These are phyloP conservation scores for Vanessa cardui DNA, from an alignment of 2,888 invertebrate species.

Conservation along the genomic window DNA sequence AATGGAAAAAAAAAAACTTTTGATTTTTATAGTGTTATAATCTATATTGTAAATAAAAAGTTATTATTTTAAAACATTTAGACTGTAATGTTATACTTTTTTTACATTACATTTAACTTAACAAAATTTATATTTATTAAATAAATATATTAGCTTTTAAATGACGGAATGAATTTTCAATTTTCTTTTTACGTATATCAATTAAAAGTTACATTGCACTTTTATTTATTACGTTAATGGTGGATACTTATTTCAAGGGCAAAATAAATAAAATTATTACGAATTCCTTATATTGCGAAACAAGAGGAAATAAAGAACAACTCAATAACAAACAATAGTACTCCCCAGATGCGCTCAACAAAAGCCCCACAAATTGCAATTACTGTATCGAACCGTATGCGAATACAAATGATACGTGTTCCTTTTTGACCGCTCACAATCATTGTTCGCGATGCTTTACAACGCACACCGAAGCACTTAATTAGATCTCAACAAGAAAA, in stretches of 20 bases:
- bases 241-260: background rate
- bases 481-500: constrained; percentile 49
- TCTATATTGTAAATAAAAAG: too few relatives aligned
- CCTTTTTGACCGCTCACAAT: constrained; percentile 42
- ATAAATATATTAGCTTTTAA: too few relatives aligned
- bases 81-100: too few relatives aligned
- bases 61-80: too few relatives aligned
- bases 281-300: constrained; percentile 6
- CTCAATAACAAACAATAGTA: constrained; percentile 37
- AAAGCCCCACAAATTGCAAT: constrained; percentile 40
- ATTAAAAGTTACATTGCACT: too few relatives aligned
- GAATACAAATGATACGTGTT: constrained; percentile 45
- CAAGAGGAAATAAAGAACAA: constrained; percentile 21
- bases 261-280: background rate
- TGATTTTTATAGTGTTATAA: too few relatives aligned
- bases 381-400: constrained; percentile 33
- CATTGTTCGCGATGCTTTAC: constrained; percentile 38
- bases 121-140: too few relatives aligned
- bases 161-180: too few relatives aligned
- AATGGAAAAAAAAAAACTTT: too few relatives aligned
- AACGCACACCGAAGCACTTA: constrained; percentile 48
- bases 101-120: too few relatives aligned
- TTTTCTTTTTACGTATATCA: too few relatives aligned
- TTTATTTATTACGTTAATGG: too few relatives aligned
- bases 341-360: constrained; percentile 37